These are phyloP conservation scores for Lethenteron reissneri DNA, from an alignment of 2,113 vertebrate genomes.

Conservation along the genomic window DNA sequence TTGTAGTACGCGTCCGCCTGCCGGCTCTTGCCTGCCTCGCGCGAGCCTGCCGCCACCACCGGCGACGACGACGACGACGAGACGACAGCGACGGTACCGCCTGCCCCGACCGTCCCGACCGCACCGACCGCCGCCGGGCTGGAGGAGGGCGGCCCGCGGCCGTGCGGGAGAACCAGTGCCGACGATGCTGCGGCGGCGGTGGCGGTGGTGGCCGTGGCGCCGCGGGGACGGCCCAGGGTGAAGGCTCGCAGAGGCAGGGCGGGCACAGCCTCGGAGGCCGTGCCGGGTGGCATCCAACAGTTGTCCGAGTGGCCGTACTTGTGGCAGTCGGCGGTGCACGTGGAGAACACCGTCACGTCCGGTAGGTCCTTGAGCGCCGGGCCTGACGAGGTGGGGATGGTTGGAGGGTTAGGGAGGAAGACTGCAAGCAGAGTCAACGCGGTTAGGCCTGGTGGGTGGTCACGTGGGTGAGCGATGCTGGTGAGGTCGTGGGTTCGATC, in stretches of 20 bases:
- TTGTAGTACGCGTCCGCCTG: slow-evolving; percentile 5
- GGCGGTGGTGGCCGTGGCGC: background rate
- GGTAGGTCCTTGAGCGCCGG: background rate
- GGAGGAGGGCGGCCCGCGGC: too few relatives aligned
- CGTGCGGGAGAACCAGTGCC: too few relatives aligned
- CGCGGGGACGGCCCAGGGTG: background rate
- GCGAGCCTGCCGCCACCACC: background rate
- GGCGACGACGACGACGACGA: too few relatives aligned
- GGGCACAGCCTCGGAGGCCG: background rate
- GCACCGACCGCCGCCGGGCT: too few relatives aligned
- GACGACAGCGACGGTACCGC: too few relatives aligned
- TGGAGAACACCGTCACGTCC: background rate
- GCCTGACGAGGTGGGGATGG: background rate
- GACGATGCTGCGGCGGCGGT: too few relatives aligned
- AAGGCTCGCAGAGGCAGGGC: background rate
- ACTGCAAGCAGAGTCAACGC: too few relatives aligned
- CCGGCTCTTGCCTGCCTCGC: background rate
- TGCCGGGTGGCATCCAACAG: background rate
- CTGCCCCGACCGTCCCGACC: too few relatives aligned
- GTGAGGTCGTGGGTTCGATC: too few relatives aligned
- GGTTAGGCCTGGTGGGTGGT: too few relatives aligned
- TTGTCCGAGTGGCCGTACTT: slow-evolving; percentile 1
- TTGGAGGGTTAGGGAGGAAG: background rate
- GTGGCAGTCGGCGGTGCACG: background rate
- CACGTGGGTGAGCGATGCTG: too few relatives aligned